Evolutionary conservation across 2,797 vertebrate genomes (phyloP).

Genomic region (Meda fulgida): DNA sequence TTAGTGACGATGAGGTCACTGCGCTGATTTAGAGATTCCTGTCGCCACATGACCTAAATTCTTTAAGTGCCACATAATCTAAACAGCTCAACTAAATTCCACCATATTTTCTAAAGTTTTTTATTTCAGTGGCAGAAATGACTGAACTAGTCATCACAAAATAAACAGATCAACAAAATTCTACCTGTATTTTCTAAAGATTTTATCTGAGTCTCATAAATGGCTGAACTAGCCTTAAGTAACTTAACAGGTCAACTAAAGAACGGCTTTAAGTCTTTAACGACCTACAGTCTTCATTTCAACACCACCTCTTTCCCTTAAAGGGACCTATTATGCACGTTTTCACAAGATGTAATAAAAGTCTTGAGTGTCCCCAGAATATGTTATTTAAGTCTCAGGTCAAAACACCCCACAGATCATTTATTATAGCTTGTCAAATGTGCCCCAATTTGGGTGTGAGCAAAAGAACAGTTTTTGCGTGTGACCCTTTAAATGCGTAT

Average conservation of each 20-base stretch:
- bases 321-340: too few relatives aligned
- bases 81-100: not conserved
- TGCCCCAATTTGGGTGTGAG: too few relatives aligned
- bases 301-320: too few relatives aligned
- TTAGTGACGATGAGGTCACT: constrained; percentile 11
- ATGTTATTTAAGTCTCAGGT: too few relatives aligned
- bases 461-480: too few relatives aligned
- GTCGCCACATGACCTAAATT: not conserved
- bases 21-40: not conserved
- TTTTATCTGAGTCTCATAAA: not conserved
- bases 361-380: too few relatives aligned
- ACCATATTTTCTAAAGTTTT: not conserved
- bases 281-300: too few relatives aligned
- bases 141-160: not conserved
- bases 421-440: too few relatives aligned
- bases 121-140: not conserved
- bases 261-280: too few relatives aligned
- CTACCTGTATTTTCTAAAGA: not conserved
- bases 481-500: too few relatives aligned
- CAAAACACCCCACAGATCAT: too few relatives aligned
- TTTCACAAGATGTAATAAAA: not conserved
- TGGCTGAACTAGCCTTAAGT: not conserved
- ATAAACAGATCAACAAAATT: not conserved
- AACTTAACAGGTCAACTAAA: not conserved
- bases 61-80: not conserved